Conservation (phyloP, 2,113 vertebrate species). For the Prietella phreatophila region DNA sequence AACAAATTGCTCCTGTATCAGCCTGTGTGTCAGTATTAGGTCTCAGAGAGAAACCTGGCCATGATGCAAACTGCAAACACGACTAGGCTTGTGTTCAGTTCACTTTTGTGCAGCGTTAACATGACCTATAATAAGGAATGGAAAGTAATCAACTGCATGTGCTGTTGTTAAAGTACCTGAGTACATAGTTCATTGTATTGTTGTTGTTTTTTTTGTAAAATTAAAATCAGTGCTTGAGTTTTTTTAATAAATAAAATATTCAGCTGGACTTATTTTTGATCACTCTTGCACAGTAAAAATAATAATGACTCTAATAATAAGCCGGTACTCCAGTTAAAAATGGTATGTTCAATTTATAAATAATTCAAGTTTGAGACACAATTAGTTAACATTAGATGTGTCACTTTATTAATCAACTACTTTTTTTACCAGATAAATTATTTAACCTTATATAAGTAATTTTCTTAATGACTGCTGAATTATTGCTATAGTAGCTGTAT, state of each 20-base stretch:
- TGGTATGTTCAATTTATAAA: not conserved
- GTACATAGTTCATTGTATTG: not conserved
- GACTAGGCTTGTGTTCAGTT: not conserved
- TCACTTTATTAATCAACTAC: not conserved
- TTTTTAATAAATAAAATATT: too few species aligned
- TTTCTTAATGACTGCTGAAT: not conserved
- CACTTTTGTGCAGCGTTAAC: not conserved
- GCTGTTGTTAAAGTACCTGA: not conserved
- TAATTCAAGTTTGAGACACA: not conserved
- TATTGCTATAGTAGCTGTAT: not conserved
- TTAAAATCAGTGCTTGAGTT: too few species aligned
- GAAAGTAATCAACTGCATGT: not conserved
- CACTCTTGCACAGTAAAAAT: too few species aligned
- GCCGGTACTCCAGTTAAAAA: not conserved
- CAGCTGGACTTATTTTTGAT: too few species aligned
- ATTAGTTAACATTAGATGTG: not conserved
- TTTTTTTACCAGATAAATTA: not conserved
- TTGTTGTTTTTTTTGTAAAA: too few species aligned
- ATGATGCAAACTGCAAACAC: not conserved
- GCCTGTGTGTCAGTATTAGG: not conserved
- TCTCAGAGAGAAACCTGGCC: not conserved
- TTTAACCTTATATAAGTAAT: not conserved
- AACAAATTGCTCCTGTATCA: not conserved
- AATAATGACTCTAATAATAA: not conserved
- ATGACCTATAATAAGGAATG: not conserved